phyloP scores from a whole-genome alignment of 2,797 vertebrate species.

The Paratrypauchen microcephalus region DNA sequence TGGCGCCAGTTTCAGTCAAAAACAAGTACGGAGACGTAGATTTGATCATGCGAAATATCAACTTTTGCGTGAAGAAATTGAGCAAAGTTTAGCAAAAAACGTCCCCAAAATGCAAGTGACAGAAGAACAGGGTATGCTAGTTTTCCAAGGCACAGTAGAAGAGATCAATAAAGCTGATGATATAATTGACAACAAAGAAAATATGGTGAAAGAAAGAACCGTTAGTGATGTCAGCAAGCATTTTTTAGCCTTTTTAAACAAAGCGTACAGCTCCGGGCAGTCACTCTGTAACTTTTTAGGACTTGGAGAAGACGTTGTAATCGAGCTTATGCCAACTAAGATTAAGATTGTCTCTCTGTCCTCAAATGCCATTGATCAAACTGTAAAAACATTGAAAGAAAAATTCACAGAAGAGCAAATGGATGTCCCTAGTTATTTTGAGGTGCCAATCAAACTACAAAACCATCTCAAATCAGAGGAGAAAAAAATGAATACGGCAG shows the following conservation, averaged over 20 bases:
- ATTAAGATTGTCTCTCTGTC: slow-evolving; percentile 44
- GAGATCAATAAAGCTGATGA: slow-evolving; percentile 40
- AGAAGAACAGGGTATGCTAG: slow-evolving; percentile 24
- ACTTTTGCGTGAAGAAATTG: slow-evolving; percentile 44
- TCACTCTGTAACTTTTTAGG: slow-evolving; percentile 40
- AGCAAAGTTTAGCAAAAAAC: slow-evolving; percentile 13
- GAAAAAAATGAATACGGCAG: slow-evolving; percentile 36
- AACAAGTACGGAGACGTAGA: slow-evolving; percentile 21
- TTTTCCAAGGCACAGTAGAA: slow-evolving; percentile 33
- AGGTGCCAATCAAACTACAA: slow-evolving; percentile 31
- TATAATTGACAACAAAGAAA: slow-evolving; percentile 20
- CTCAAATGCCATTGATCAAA: slow-evolving; percentile 21
- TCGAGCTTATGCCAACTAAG: slow-evolving; percentile 50
- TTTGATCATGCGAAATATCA: slow-evolving; percentile 38
- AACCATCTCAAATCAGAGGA: slow-evolving; percentile 35
- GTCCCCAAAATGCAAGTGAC: slow-evolving; percentile 34
- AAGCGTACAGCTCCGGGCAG: slow-evolving; percentile 21
- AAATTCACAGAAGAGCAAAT: slow-evolving; percentile 48
- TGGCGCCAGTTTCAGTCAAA: slow-evolving; percentile 1
- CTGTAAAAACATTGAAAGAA: slow-evolving; percentile 19
- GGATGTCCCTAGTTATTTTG: slow-evolving; percentile 25
- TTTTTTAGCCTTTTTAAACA: slow-evolving; percentile 48
- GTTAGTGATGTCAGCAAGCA: slow-evolving; percentile 34
- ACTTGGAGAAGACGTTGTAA: slow-evolving; percentile 24
- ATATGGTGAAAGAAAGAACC: slow-evolving; percentile 31